Evolutionary conservation across 2,888 invertebrate genomes (phyloP), one percentile per base, ranked within the genome.

Genomic region (Aelia acuminata): DNA sequence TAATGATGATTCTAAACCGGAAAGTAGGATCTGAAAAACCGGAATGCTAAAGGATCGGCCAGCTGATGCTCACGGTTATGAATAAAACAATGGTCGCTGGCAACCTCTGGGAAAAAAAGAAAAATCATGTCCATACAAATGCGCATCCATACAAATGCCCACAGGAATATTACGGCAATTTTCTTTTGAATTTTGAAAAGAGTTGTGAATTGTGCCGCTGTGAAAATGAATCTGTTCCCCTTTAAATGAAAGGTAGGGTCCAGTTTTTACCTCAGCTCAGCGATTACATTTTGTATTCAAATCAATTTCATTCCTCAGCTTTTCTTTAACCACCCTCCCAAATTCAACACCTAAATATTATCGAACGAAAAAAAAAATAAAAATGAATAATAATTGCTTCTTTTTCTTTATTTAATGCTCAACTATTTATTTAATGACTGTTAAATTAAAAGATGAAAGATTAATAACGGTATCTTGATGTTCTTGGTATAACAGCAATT

Each of bases 81-180:
- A 85, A 85, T 85, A 85, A 85, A 85, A 85, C 85, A 85, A 85
- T 85, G 63, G 63, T 70, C 35, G 20, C n/a, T 20, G 31, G 31
- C 22, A 47, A 26, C 35, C 35, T 20, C 22, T 26, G 20, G 31
- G 49, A 13, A 11, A 49, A 31, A 84, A 50, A 57, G n/a, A 57
- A 85, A 85, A 85, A 47, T 85, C 85, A 3, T 35, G 85, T 35
- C 50, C 85, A 85, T 85, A 85, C 8, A 49, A 85, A 85, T 85
- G 50, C 49, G 43, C 50, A 85, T 85, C 50, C 85, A 85, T 85
- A 31, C 49, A 85, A 85, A 85, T 85, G 85, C 1, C 85, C 10
- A 3, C 18, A 0, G 31, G 49, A 85, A 50, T 85, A 85, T 70
- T 35, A 85, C 50, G 50, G 49, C 26, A 85, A 50, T 85, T 85